Evolutionary conservation across 2,888 invertebrate genomes (phyloP).

Genomic region (Acanthosoma haemorrhoidale): DNA sequence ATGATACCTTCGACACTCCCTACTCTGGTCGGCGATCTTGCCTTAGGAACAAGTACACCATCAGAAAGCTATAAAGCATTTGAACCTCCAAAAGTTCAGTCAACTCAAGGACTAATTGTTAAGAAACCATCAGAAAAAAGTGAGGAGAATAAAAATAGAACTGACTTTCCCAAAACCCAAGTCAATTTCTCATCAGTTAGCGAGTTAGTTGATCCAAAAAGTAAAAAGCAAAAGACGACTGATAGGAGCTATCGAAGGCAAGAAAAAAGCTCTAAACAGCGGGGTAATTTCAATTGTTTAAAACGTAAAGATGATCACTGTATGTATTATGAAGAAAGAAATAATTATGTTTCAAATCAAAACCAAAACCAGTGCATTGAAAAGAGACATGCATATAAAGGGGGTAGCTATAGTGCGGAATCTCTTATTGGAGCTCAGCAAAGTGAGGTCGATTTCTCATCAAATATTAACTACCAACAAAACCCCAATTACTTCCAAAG

Average conservation of each 20-base stretch:
- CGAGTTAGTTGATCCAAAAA: conserved; percentile 52
- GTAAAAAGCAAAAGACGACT: conserved; percentile 38
- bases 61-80: conserved; percentile 35
- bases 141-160: conserved; percentile 26
- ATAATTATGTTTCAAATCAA: background rate
- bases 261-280: conserved; percentile 26
- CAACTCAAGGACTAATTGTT: background rate
- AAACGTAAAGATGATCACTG: conserved; percentile 34
- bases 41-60: conserved; percentile 47
- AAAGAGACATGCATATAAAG: conserved; percentile 47
- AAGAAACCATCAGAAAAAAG: conserved; percentile 33
- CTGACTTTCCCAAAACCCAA: conserved; percentile 30
- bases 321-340: conserved; percentile 29
- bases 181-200: conserved; percentile 55
- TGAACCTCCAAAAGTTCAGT: conserved; percentile 6
- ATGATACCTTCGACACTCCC: conserved; percentile 54
- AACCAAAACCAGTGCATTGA: background rate
- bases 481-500: conserved; percentile 33
- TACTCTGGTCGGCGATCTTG: conserved; percentile 58
- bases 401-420: conserved; percentile 43
- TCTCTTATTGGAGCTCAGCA: conserved; percentile 39
- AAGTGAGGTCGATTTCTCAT: conserved; percentile 29
- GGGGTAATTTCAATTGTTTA: conserved; percentile 14
- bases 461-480: conserved; percentile 32
- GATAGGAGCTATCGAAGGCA: conserved; percentile 18